phyloP scores from a whole-genome alignment of 2,888 invertebrate species.

The Herminia tarsipennalis region DNA sequence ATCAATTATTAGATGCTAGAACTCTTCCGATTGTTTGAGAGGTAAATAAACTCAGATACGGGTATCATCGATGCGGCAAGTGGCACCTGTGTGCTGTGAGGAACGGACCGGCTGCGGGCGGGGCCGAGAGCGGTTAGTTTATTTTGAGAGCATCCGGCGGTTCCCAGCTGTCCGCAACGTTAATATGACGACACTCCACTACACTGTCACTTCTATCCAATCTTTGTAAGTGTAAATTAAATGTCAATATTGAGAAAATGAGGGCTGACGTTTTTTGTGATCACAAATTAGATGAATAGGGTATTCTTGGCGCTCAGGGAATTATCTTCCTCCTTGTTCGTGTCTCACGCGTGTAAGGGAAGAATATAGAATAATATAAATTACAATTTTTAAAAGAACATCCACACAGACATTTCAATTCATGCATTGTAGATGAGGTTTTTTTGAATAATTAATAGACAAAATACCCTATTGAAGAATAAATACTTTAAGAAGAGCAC shows the following conservation, averaged over 20 bases:
- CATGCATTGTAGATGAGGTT: no score
- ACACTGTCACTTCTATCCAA: conserved; percentile 67
- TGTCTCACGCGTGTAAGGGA: no score
- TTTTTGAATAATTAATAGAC: no score
- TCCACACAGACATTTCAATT: no score
- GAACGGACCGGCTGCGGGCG: conserved; percentile 25
- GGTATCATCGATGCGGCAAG: no score
- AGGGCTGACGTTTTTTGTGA: conserved; percentile 23
- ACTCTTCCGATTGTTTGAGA: no score
- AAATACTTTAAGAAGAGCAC: no score
- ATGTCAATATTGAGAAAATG: conserved; percentile 60
- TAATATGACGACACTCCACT: conserved; percentile 75
- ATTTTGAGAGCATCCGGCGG: conserved; percentile 80
- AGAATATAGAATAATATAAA: no score
- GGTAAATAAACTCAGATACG: no score
- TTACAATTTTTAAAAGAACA: no score
- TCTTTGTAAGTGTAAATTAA: conserved; percentile 71
- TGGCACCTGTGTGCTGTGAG: conserved; percentile 59
- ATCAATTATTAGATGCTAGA: no score
- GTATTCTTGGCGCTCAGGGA: neutral
- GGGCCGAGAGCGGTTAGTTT: conserved; percentile 52
- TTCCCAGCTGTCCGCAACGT: conserved; percentile 75
- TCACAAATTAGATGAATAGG: conserved; percentile 10
- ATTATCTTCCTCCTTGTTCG: neutral
- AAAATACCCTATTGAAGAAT: no score